phyloP scores from a whole-genome alignment of 1,140 invertebrate genomes.

The Orchestia grillus region DNA sequence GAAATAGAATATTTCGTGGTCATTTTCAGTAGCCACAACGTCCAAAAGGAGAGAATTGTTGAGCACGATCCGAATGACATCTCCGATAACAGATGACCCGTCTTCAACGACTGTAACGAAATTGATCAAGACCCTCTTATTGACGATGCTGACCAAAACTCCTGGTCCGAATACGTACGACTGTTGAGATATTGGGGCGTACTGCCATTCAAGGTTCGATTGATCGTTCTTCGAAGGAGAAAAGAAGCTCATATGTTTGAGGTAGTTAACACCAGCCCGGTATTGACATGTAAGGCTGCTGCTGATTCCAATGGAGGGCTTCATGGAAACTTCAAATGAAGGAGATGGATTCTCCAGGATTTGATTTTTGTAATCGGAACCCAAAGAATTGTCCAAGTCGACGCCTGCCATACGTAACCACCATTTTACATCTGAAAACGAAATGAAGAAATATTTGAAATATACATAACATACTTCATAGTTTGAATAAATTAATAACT shows the following conservation, averaged over 20 bases:
- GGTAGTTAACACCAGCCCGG: conserved; percentile 61
- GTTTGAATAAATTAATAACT: neutral
- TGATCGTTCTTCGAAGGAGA: conserved; percentile 64
- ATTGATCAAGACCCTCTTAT: conserved; percentile 78
- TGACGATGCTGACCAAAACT: conserved; percentile 64
- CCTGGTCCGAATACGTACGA: conserved; percentile 81
- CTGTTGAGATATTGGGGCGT: conserved; percentile 72
- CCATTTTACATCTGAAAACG: conserved; percentile 59
- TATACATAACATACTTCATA: neutral
- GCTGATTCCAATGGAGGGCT: conserved; percentile 64
- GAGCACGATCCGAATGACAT: conserved; percentile 92
- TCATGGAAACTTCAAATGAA: conserved; percentile 59
- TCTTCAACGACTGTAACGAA: conserved; percentile 78
- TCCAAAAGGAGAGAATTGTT: conserved; percentile 93
- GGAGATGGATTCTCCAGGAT: conserved; percentile 61
- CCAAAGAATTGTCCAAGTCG: conserved; percentile 60
- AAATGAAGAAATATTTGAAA: neutral
- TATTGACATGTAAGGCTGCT: conserved; percentile 67
- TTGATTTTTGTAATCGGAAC: conserved; percentile 65
- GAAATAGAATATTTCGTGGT: conserved; percentile 72
- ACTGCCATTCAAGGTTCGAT: conserved; percentile 60
- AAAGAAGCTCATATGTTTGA: conserved; percentile 67
- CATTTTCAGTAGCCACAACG: conserved; percentile 84
- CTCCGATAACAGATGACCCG: conserved; percentile 89
- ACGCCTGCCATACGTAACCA: conserved; percentile 66